phyloP scores from a whole-genome alignment of 2,888 invertebrate genomes.

The Harmothoe impar region DNA sequence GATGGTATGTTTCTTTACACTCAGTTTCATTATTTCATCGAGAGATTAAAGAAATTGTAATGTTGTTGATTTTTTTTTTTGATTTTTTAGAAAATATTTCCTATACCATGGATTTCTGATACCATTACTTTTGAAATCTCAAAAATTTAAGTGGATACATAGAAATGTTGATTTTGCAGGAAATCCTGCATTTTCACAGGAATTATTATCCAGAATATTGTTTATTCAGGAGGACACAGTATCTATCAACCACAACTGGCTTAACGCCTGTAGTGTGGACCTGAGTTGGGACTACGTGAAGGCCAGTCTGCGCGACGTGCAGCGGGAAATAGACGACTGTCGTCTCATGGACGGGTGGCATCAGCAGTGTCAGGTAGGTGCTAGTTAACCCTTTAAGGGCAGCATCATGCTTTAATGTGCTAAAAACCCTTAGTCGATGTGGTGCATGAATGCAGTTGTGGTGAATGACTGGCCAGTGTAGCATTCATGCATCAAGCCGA shows the following conservation, averaged over 20 bases:
- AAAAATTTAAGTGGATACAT: too few relatives aligned
- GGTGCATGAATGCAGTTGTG: neutral
- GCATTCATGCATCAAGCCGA: neutral
- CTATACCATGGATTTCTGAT: too few relatives aligned
- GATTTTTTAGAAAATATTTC: too few relatives aligned
- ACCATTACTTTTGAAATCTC: too few relatives aligned
- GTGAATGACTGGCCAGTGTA: too few relatives aligned
- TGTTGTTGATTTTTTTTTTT: too few relatives aligned
- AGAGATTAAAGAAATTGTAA: too few relatives aligned
- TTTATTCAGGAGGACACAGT: constrained; percentile 90
- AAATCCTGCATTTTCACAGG: too few relatives aligned
- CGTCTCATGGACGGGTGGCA: constrained; percentile 89
- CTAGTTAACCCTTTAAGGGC: neutral
- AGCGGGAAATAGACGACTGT: constrained; percentile 92
- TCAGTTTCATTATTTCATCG: too few relatives aligned
- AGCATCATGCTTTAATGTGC: too few relatives aligned
- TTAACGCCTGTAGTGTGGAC: constrained; percentile 94
- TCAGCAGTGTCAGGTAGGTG: constrained; percentile 89
- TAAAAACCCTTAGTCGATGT: too few relatives aligned
- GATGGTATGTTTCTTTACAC: neutral
- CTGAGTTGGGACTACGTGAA: constrained; percentile 89
- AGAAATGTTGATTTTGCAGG: too few relatives aligned
- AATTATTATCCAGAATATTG: neutral
- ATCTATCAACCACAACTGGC: constrained; percentile 99
- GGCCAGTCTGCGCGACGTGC: constrained; percentile 87